Evolutionary conservation across 2,797 vertebrate species (phyloP).

Genomic region (Poeciliopsis presidionis): DNA sequence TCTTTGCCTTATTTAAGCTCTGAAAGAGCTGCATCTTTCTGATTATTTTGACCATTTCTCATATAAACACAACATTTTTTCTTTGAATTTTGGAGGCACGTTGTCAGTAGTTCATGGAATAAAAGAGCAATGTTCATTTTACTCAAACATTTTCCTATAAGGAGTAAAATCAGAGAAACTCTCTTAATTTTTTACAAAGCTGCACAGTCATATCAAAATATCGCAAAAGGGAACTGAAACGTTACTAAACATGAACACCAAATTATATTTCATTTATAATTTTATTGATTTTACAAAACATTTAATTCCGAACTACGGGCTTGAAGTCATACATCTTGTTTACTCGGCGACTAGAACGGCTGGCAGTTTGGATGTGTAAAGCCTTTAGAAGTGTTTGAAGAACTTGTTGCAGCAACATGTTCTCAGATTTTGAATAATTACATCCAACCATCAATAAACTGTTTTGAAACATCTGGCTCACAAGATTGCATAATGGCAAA

Average conservation of each 20-base stretch:
- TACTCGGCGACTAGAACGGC: neutral
- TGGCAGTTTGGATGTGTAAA: neutral
- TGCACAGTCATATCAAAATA: neutral
- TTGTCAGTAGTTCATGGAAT: too few relatives aligned
- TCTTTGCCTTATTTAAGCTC: too few relatives aligned
- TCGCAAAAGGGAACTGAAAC: neutral
- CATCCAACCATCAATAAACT: constrained; percentile 1
- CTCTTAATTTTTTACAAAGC: too few relatives aligned
- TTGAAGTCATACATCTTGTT: neutral
- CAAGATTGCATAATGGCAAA: constrained; percentile 50
- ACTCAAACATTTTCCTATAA: too few relatives aligned
- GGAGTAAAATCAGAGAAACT: too few relatives aligned
- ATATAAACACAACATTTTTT: too few relatives aligned
- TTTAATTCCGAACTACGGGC: neutral
- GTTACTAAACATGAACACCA: neutral
- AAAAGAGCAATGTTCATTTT: too few relatives aligned
- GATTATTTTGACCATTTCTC: too few relatives aligned
- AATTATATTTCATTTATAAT: neutral
- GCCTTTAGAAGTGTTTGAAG: neutral
- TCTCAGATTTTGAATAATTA: constrained; percentile 14
- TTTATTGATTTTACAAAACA: neutral
- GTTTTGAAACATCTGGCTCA: constrained; percentile 34
- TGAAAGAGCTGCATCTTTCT: too few relatives aligned
- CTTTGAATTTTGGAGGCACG: too few relatives aligned
- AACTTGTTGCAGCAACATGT: neutral